These are phyloP conservation scores for Xylocampa areola DNA, from an alignment of 2,888 invertebrate species.

Conservation along the genomic window DNA sequence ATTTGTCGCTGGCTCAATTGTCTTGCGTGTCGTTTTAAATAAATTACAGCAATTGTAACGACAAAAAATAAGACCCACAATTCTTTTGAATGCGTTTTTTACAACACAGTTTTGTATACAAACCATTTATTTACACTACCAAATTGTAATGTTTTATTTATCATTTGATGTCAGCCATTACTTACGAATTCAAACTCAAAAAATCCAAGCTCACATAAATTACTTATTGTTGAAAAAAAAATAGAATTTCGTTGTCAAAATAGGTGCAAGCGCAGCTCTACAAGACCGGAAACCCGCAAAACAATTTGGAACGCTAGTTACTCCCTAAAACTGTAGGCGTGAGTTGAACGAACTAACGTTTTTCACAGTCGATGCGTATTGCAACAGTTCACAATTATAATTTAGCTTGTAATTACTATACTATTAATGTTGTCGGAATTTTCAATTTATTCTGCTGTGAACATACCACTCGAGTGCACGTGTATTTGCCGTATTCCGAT, in stretches of 20 bases:
- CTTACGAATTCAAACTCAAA: slow-evolving; percentile 13
- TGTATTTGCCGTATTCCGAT: slow-evolving; percentile 39
- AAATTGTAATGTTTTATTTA: slow-evolving; percentile 27
- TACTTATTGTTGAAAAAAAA: not conserved
- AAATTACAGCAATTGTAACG: slow-evolving; percentile 38
- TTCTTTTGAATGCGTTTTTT: slow-evolving; percentile 13
- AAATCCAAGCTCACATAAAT: not conserved
- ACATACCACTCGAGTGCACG: slow-evolving; percentile 39
- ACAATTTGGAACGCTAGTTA: slow-evolving; percentile 70
- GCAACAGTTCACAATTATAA: slow-evolving; percentile 52
- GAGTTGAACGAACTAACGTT: slow-evolving; percentile 51
- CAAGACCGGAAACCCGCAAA: slow-evolving; percentile 63
- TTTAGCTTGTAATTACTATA: slow-evolving; percentile 40
- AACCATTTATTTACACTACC: slow-evolving; percentile 28
- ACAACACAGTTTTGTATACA: slow-evolving; percentile 9
- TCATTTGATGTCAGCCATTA: slow-evolving; percentile 11
- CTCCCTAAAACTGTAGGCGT: slow-evolving; percentile 60
- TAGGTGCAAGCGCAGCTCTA: slow-evolving; percentile 53
- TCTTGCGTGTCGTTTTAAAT: slow-evolving; percentile 42
- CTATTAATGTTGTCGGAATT: slow-evolving; percentile 22
- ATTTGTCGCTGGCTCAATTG: slow-evolving; percentile 45
- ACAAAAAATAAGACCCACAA: slow-evolving; percentile 15
- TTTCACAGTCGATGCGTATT: slow-evolving; percentile 34
- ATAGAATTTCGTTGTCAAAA: slow-evolving; percentile 45
- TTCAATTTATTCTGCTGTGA: slow-evolving; percentile 31